Conservation (phyloP, 1,140 invertebrate genomes). For the Drosophila saltans region DNA sequence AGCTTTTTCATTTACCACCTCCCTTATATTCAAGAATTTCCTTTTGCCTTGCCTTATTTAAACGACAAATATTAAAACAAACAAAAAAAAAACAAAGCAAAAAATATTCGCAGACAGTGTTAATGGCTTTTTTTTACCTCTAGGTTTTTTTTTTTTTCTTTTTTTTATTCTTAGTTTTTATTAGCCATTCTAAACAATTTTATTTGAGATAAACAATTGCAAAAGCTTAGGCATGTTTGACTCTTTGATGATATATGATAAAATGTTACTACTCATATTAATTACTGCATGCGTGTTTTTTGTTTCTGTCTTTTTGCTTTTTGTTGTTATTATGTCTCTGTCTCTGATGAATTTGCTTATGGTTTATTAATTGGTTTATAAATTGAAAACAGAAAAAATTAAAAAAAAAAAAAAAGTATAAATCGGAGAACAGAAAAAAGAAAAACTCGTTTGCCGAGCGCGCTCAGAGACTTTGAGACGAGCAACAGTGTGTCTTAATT, state of each 20-base stretch:
- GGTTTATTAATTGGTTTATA: slow-evolving; percentile 75
- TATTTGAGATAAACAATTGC: slow-evolving; percentile 13
- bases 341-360: slow-evolving; percentile 51
- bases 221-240: slow-evolving; percentile 21
- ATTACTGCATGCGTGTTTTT: slow-evolving; percentile 40
- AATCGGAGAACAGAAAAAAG: slow-evolving; percentile 11
- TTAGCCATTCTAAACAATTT: slow-evolving; percentile 14
- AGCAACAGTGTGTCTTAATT: slow-evolving; percentile 2
- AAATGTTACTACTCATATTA: slow-evolving; percentile 26
- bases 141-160: not conserved
- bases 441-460: slow-evolving; percentile 14
- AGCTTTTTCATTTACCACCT: not conserved
- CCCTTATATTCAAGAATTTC: slow-evolving; percentile 1
- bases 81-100: not conserved
- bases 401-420: slow-evolving; percentile 5
- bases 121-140: slow-evolving; percentile 1
- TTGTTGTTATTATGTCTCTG: slow-evolving; percentile 38
- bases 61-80: not conserved
- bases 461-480: slow-evolving; percentile 2
- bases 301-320: slow-evolving; percentile 15
- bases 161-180: not conserved
- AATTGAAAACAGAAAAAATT: slow-evolving; percentile 31
- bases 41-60: not conserved
- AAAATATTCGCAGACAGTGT: slow-evolving; percentile 6
- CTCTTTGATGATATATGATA: slow-evolving; percentile 13